These are phyloP conservation scores for Cephus spinipes DNA, from an alignment of 2,888 invertebrate species.

Conservation along the genomic window DNA sequence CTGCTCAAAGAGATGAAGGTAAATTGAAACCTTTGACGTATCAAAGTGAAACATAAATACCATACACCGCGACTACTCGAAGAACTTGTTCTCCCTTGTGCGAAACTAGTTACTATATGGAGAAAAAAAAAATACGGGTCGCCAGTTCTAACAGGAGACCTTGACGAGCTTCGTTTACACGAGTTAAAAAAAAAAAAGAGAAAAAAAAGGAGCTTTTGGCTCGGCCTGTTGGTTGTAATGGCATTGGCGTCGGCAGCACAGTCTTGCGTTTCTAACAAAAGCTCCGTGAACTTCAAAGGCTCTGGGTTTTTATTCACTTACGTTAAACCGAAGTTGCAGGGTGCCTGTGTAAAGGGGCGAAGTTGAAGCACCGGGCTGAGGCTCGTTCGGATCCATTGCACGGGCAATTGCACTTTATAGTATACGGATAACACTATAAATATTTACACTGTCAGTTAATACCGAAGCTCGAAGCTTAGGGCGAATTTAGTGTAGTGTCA, in stretches of 20 bases:
- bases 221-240: not conserved
- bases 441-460: not conserved
- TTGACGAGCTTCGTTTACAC: not conserved
- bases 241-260: not conserved
- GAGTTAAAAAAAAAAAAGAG: not conserved
- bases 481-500: not conserved
- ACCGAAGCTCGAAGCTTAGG: no score
- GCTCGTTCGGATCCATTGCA: slow-evolving; percentile 47
- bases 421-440: not conserved
- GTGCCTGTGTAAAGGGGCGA: slow-evolving; percentile 51
- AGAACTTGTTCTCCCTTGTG: no score
- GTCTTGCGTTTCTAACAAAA: not conserved
- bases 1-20: no score
- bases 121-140: not conserved
- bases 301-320: slow-evolving; percentile 45
- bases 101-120: no score
- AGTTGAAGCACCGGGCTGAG: slow-evolving; percentile 35
- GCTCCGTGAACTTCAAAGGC: slow-evolving; percentile 27
- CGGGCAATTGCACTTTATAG: slow-evolving; percentile 13
- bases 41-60: no score
- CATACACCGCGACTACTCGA: no score
- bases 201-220: not conserved
- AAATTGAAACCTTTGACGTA: no score
- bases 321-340: slow-evolving; percentile 64
- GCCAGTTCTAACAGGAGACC: not conserved